Base-by-base conservation (phyloP, 2,888 invertebrate genomes). In the Rhogogaster chlorosoma region DNA sequence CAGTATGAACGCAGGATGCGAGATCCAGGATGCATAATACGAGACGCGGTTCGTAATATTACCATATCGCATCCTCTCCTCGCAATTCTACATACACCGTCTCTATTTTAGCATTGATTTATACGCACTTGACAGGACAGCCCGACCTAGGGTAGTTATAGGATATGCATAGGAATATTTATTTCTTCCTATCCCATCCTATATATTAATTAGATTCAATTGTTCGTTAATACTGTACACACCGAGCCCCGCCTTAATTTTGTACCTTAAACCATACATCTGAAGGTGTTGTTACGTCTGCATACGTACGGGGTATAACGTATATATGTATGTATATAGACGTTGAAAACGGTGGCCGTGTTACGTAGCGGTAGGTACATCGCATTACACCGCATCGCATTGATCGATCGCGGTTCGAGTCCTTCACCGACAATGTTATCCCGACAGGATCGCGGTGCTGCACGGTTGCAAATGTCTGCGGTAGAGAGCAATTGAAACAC, bases 31-130 rank as follows among this genome's bases (percentile, higher is more conserved):
- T 73, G 73, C 73, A 42, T 38, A 73, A 73, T 73, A 42, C 73
- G 73, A 73, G 73, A 73, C 73, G 73, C 42, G 89, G 89, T 73
- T 26, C 89, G 90, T 90, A 91, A 91, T 90, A 92, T 92, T 92
- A 92, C 90, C 91, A 91, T 91, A 91, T 88, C 88, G 88, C 87
- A 87, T 86, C 73, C 38, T 38, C 73, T 38, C 5, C 73, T 32
- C 67, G 67, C 15, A 26, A 67, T 26, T 67, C 1, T 15, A 67
- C 26, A 12, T 53, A 53, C 53, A 53, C 53, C 53, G n/a, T n/a
- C 53, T n/a, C n/a, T 53, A 7, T 53, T n/a, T n/a, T n/a, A n/a
- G n/a, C 53, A 53, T 53, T 53, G 53, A 53, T 53, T 53, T 53
- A 53, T n/a, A n/a, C 7, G 7, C 53, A 53, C n/a, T 53, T 7